A percentile compares a stretch with the other conserved stretches of the same genome.
Evolutionary conservation across 2,888 invertebrate species (phyloP).

Genomic region (Volucella inflata): DNA sequence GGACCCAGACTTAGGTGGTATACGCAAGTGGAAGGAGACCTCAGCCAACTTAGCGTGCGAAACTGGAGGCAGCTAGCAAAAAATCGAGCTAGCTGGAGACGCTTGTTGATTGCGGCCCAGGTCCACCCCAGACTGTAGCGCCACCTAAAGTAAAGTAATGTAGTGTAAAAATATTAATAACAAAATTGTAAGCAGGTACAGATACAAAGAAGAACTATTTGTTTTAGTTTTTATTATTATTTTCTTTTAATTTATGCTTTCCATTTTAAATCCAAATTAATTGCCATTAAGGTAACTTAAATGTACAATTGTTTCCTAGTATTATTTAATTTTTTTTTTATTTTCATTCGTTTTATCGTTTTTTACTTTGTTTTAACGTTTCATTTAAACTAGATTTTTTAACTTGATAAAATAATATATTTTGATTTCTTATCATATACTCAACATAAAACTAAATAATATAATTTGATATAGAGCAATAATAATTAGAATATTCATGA

Average conservation of each 20-base stretch:
- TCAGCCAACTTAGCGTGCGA: too few species aligned
- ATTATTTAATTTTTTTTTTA: conserved; percentile 32
- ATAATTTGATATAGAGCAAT: conserved; percentile 60
- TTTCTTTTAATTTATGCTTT: conserved; percentile 41
- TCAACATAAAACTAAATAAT: conserved; percentile 70
- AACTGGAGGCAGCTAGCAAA: too few species aligned
- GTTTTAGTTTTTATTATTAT: conserved; percentile 46
- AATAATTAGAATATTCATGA: conserved; percentile 54
- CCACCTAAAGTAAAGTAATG: neutral
- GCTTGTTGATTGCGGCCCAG: too few species aligned
- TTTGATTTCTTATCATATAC: conserved; percentile 46
- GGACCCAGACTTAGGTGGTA: too few species aligned
- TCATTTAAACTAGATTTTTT: conserved; percentile 69
- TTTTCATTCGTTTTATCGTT: conserved; percentile 20
- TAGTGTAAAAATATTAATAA: neutral
- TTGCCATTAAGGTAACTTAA: conserved; percentile 69
- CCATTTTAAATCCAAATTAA: conserved; percentile 53
- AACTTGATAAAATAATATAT: conserved; percentile 72
- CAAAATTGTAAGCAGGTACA: neutral
- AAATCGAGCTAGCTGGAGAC: too few species aligned
- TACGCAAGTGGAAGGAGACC: too few species aligned
- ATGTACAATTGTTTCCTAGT: conserved; percentile 71
- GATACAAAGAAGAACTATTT: conserved; percentile 18
- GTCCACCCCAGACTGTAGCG: too few species aligned
- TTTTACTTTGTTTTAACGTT: conserved; percentile 43